These are phyloP conservation scores for Gambusia affinis DNA, from an alignment of 2,113 vertebrate species.

Conservation along the genomic window DNA sequence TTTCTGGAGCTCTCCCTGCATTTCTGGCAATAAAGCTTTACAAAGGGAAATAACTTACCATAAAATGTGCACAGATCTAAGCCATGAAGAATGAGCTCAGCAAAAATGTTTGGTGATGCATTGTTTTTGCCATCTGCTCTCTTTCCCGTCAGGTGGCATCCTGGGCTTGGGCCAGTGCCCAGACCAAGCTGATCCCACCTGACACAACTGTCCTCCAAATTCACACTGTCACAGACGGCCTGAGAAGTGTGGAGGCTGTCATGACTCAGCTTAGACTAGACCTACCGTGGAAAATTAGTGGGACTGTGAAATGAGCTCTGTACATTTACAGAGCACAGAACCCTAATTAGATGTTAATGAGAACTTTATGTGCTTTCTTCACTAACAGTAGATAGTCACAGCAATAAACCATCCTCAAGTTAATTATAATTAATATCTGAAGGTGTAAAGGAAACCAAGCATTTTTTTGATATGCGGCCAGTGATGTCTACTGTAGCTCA, in stretches of 20 bases:
- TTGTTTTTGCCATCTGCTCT: conserved; percentile 61
- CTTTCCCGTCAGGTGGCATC: conserved; percentile 51
- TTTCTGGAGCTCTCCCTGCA: too few relatives aligned
- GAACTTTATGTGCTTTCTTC: conserved; percentile 10
- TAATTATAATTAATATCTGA: conserved; percentile 1
- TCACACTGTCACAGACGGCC: conserved; percentile 64
- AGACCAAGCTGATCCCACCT: conserved; percentile 66
- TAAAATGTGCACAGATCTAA: not conserved
- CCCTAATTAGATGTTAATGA: conserved; percentile 36
- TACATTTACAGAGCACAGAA: conserved; percentile 40
- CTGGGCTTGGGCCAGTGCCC: conserved; percentile 57
- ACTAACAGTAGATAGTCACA: conserved; percentile 12
- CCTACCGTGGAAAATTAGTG: conserved; percentile 37
- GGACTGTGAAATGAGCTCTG: conserved; percentile 18
- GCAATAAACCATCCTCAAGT: conserved; percentile 5
- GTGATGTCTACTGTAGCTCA: not conserved
- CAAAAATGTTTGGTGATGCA: conserved; percentile 42
- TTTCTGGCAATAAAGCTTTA: not conserved
- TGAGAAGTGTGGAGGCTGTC: conserved; percentile 55
- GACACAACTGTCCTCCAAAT: conserved; percentile 62
- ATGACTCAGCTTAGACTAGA: conserved; percentile 60
- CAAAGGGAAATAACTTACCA: not conserved
- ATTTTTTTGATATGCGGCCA: not conserved
- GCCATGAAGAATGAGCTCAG: conserved; percentile 27
- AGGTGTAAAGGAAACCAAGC: conserved; percentile 4